Evolutionary conservation across 2,113 vertebrate genomes (phyloP), one percentile per base, ranked within the genome.

Genomic region (Alligator mississippiensis): DNA sequence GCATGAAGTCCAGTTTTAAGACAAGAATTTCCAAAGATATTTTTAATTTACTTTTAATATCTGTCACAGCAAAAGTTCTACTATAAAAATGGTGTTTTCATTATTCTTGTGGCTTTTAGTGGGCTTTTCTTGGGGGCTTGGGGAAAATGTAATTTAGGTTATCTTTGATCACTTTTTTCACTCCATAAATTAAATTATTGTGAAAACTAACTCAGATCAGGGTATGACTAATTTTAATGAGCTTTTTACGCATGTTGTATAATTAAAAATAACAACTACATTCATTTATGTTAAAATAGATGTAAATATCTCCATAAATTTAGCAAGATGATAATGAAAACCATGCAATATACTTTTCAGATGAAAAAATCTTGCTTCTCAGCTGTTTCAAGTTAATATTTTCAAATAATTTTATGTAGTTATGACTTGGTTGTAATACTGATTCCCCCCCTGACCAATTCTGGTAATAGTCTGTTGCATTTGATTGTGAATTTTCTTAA

Each of bases 131-230:
- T 74, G 79, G 12, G 76, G n/a, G 27, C 88, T 88, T 66, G 90
- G 47, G 21, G 18, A 3, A 77, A 1, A 1, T 78, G 63, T 27
- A 77, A 55, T 74, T 38, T 91, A 78, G 86, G 57, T 96, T 88
- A 95, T 96, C 5, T 82, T 93, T 97, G 47, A 91, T 89, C 82
- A 78, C 84, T 85, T 86, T 88, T 86, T 55, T 9, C 27, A 66
- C 38, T 92, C 66, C 18, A 18, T 74, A 61, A 89, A 95, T 25
- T 61, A 75, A 93, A 84, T 88, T 82, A 11, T 54, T 2, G 1
- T 85, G 8, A 62, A 82, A 76, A 94, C 94, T 81, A 94, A 95
- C 93, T 85, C 72, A 27, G 8, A 70, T 19, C 75, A 22, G 82
- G n/a, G 22, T 62, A 62, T 21, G 61, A 66, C 64, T 66, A 17